These are phyloP conservation scores for Phalanger gymnotis DNA, from an alignment of 2,797 vertebrate species.

Conservation along the genomic window DNA sequence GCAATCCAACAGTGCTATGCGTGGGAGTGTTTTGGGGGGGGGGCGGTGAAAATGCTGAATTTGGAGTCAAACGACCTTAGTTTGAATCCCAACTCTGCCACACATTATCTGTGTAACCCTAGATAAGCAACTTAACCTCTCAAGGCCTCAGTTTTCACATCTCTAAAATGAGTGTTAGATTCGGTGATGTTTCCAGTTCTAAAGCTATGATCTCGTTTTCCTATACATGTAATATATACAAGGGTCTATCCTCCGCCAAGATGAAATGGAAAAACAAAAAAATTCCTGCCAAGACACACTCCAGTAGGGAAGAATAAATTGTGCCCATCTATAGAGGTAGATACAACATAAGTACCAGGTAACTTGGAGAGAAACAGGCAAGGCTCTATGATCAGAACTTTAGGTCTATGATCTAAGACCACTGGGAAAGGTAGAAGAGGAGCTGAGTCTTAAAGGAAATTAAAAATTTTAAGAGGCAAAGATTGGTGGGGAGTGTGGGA, in stretches of 20 bases:
- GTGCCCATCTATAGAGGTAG: background rate
- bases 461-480: background rate
- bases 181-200: background rate
- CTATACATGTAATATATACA: no score
- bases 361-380: background rate
- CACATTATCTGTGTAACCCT: background rate
- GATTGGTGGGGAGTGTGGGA: background rate
- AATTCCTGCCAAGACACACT: background rate
- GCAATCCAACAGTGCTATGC: background rate
- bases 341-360: background rate
- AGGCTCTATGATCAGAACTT: background rate
- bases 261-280: background rate
- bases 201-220: background rate
- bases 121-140: background rate
- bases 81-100: background rate
- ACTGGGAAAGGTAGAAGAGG: background rate
- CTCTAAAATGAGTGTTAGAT: background rate
- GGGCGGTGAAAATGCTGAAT: background rate
- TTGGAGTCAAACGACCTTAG: background rate
- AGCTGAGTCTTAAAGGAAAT: background rate
- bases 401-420: background rate
- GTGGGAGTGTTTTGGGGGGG: rapidly evolving
- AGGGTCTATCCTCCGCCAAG: background rate
- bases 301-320: background rate
- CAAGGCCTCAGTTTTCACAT: background rate